Conservation (phyloP, 1,140 invertebrate genomes). For the Drosophila truncata region DNA sequence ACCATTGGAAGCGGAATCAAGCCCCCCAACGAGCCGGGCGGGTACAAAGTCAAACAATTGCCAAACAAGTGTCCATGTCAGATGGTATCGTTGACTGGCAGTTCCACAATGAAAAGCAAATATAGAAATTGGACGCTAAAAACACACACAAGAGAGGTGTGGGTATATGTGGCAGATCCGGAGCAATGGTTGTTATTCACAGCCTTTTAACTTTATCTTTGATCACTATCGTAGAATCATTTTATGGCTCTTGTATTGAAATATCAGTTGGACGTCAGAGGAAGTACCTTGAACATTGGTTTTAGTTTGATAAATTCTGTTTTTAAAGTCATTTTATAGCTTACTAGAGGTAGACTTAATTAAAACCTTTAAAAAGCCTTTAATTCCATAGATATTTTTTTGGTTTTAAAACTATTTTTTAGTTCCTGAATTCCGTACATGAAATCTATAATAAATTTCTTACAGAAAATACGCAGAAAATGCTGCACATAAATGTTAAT, state of each 20-base stretch:
- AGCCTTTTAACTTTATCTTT: constrained; percentile 23
- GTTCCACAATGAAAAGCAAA: constrained; percentile 22
- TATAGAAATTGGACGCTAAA: constrained; percentile 17
- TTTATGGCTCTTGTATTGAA: constrained; percentile 21
- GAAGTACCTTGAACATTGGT: background rate
- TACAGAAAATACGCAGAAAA: no score
- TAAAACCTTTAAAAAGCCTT: background rate
- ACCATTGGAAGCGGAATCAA: constrained; percentile 41
- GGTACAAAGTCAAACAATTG: constrained; percentile 69
- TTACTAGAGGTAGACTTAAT: background rate
- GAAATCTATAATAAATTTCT: background rate
- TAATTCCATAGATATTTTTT: background rate
- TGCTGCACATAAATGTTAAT: no score
- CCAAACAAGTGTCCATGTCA: constrained; percentile 22
- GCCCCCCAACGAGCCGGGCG: constrained; percentile 26
- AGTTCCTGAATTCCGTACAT: background rate
- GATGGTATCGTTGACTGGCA: constrained; percentile 14
- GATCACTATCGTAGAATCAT: constrained; percentile 12
- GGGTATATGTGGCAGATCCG: background rate
- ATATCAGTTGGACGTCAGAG: constrained; percentile 2
- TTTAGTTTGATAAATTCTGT: background rate
- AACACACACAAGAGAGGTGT: constrained; percentile 1
- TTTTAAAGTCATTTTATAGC: background rate
- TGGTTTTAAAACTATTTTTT: background rate
- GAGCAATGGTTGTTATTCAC: constrained; percentile 2